phyloP scores from a whole-genome alignment of 2,113 vertebrate genomes.

The Siniperca knerii region DNA sequence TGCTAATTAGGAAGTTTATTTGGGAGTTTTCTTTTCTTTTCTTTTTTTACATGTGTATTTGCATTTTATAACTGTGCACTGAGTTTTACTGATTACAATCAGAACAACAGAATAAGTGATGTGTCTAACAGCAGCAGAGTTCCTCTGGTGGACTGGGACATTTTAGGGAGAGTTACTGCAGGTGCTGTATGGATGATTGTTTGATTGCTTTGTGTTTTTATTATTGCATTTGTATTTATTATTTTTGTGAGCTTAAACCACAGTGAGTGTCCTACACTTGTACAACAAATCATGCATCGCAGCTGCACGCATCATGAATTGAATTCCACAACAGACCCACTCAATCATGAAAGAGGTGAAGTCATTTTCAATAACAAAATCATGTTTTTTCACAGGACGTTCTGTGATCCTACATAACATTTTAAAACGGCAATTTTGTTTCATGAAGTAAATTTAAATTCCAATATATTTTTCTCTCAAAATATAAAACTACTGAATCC shows the following conservation, averaged over 20 bases:
- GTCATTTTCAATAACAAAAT: not conserved
- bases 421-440: not conserved
- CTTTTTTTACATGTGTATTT: too few relatives aligned
- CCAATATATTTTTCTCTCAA: not conserved
- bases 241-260: conserved; percentile 39
- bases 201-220: conserved; percentile 38
- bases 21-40: not conserved
- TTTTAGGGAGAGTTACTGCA: conserved; percentile 8
- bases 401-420: not conserved
- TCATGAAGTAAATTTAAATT: conserved; percentile 26
- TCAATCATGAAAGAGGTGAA: not conserved
- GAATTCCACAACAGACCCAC: conserved; percentile 18
- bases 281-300: not conserved
- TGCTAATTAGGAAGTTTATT: conserved; percentile 16
- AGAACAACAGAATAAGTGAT: conserved; percentile 23
- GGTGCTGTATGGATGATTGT: conserved; percentile 11
- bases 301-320: conserved; percentile 3
- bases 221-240: conserved; percentile 50
- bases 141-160: conserved; percentile 19
- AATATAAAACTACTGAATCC: not conserved
- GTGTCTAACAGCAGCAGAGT: not conserved
- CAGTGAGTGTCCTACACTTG: conserved; percentile 70
- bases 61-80: conserved; percentile 41
- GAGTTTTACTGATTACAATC: conserved; percentile 44
- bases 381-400: not conserved